Base-by-base conservation (phyloP, 2,797 vertebrate genomes). In the Chelon labrosus region DNA sequence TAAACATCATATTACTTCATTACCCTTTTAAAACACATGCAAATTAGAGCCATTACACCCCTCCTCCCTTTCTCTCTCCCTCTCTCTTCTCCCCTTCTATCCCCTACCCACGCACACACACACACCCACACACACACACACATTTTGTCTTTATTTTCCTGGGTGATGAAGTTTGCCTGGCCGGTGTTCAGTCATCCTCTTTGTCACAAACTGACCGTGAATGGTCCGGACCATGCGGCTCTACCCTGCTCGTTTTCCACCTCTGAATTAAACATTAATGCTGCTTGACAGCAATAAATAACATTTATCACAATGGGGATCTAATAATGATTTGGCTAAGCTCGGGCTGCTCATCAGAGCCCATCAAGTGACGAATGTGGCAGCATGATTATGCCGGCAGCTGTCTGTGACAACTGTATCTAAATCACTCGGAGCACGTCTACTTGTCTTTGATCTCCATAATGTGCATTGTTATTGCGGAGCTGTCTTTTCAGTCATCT, bases 1-100 rank as follows among this genome's bases (percentile, higher is more conserved):
- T 97, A 98, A 98, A 98, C 96, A 97, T 97, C 96, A 96, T 96
- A 97, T 97, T 97, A 98, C 96, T 97, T 97, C 96, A 98, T 99
- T 98, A 97, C 94, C 96, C 96, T 97, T 97, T 98, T 97, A 97
- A 97, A 98, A 96, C 96, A 96, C 95, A 97, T 97, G 96, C 96
- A 97, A 97, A 98, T 98, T 95, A 96, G 94, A 95, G 92, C 95
- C 94, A 97, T 97, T 97, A 96, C 93, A 95, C 93, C 93, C 93
- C 92, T 62, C 46, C 44, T 56, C 44, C 39, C 47, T 25, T 92
- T 89, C 91, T 90, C 86, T 12, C 59, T 10, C 13, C 14, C 73
- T 57, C 10, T 14, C 11, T 5, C 13, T 42, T 39, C 63, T 51
- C 74, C 59, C 42, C 53, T 39, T 13, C 44, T 20, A n/a, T 17